A percentile compares a stretch with the other conserved stretches of the same genome.
These are phyloP conservation scores for Plagodis dolabraria DNA, from an alignment of 2,888 invertebrate species.

Conservation along the genomic window DNA sequence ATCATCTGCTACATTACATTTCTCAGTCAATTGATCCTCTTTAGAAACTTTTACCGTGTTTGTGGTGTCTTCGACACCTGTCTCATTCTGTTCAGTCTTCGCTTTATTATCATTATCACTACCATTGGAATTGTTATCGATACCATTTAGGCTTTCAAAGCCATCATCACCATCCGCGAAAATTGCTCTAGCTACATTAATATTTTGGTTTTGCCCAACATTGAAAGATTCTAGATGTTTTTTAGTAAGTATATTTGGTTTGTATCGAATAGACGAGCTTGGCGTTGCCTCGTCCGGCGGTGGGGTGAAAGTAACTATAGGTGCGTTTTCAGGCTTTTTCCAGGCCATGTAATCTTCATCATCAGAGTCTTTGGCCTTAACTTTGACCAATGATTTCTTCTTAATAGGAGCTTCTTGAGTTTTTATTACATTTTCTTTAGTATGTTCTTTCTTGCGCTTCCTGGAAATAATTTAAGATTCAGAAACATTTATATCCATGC, in stretches of 20 bases:
- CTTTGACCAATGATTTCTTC: slow-evolving; percentile 60
- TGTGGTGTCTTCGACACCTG: slow-evolving; percentile 35
- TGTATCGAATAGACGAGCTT: slow-evolving; percentile 62
- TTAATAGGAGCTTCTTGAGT: slow-evolving; percentile 56
- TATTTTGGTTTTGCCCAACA: slow-evolving; percentile 60
- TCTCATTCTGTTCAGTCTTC: slow-evolving; percentile 40
- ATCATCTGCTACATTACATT: slow-evolving; percentile 16
- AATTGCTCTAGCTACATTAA: slow-evolving; percentile 55
- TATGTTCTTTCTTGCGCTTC: slow-evolving; percentile 73
- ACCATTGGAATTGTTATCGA: slow-evolving; percentile 91
- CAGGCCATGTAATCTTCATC: slow-evolving; percentile 80
- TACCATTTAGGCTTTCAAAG: slow-evolving; percentile 93
- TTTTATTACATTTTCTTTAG: slow-evolving; percentile 65
- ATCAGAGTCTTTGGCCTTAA: slow-evolving; percentile 78
- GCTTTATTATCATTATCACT: slow-evolving; percentile 76
- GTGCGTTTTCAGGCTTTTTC: slow-evolving; percentile 74
- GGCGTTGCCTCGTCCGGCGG: slow-evolving; percentile 68
- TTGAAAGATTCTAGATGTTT: slow-evolving; percentile 78
- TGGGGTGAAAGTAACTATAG: slow-evolving; percentile 77
- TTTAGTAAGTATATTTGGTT: slow-evolving; percentile 71
- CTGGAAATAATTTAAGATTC: slow-evolving; percentile 51
- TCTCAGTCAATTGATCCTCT: slow-evolving; percentile 24
- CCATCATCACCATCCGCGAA: slow-evolving; percentile 90
- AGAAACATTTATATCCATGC: background rate
- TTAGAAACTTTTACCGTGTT: slow-evolving; percentile 44